Evolutionary conservation across 1,140 invertebrate genomes (phyloP), one percentile per base, ranked within the genome.

Genomic region (Ditylenchus dipsaci): DNA sequence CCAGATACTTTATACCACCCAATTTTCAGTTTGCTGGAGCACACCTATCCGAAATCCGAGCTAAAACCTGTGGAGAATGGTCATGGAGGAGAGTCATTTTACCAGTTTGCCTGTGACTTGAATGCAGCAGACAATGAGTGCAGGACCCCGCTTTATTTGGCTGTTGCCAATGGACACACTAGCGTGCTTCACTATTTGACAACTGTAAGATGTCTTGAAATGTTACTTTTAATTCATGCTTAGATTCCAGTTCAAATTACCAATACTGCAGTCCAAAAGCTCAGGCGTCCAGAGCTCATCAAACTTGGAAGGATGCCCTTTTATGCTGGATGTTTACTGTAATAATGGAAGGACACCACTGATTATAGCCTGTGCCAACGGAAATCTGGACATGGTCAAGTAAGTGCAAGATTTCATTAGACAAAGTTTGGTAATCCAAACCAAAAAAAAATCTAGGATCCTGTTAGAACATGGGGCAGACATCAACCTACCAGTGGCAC

Each of bases 71-170:
- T 89, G 0, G 96, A 94, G 85, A 91, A 89, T 78, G 91, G 53
- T 84, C 90, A 69, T 85, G 84, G 30, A 88, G 87, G 76, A 43
- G 45, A 38, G 53, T 91, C 87, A 76, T 87, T 60, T 60, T 95
- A 91, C 84, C 87, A 88, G 17, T 87, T 92, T 84, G 88, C 91
- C 8, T 94, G 93, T 82, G 91, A 95, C 84, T 87, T 95, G 7
- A 96, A 96, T 84, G 88, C 89, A 57, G 88, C 89, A 70, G 93
- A 96, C 84, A 90, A 90, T 0, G 90, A 90, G 17, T 92, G 91
- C 0, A 91, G 95, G 81, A 93, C 89, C 67, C 88, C 91, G 56
- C 85, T 96, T 0, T 95, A 95, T 84, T 88, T 93, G 53, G 90
- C 91, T 9, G 90, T 90, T 81, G 88, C 90, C 53, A 85, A 92